phyloP scores from a whole-genome alignment of 1,140 invertebrate species.

The Drosophila tristis region DNA sequence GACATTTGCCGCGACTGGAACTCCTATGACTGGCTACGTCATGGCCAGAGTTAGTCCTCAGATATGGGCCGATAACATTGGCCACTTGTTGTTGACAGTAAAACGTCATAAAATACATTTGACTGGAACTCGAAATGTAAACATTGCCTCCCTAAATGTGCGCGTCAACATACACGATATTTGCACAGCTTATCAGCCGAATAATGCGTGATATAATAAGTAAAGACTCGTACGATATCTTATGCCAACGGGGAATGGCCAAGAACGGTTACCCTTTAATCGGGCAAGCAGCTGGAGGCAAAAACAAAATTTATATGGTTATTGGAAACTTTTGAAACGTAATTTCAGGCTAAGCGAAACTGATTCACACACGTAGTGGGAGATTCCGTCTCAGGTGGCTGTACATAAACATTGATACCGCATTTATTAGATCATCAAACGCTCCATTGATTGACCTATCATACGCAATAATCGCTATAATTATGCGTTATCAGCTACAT shows the following conservation, averaged over 20 bases:
- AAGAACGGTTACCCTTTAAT: conserved; percentile 17
- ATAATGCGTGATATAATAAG: conserved; percentile 43
- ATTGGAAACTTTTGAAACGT: conserved; percentile 14
- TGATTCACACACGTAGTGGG: conserved; percentile 30
- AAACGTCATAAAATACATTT: conserved; percentile 61
- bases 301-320: conserved; percentile 28
- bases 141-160: conserved; percentile 20
- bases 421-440: conserved; percentile 46
- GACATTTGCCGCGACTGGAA: conserved; percentile 18
- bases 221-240: conserved; percentile 38
- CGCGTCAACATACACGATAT: conserved; percentile 22
- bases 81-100: conserved; percentile 47
- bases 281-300: conserved; percentile 1
- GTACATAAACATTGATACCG: conserved; percentile 11
- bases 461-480: conserved; percentile 14
- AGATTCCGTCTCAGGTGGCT: neutral
- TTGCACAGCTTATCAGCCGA: conserved; percentile 54
- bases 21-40: conserved; percentile 39
- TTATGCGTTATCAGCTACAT: conserved; percentile 30
- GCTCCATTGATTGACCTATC: conserved; percentile 36
- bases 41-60: conserved; percentile 15
- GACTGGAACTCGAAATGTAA: conserved; percentile 9
- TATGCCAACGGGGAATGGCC: neutral
- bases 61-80: conserved; percentile 39
- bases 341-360: neutral